These are phyloP conservation scores for Dallia pectoralis DNA, from an alignment of 2,797 vertebrate species.

Conservation along the genomic window DNA sequence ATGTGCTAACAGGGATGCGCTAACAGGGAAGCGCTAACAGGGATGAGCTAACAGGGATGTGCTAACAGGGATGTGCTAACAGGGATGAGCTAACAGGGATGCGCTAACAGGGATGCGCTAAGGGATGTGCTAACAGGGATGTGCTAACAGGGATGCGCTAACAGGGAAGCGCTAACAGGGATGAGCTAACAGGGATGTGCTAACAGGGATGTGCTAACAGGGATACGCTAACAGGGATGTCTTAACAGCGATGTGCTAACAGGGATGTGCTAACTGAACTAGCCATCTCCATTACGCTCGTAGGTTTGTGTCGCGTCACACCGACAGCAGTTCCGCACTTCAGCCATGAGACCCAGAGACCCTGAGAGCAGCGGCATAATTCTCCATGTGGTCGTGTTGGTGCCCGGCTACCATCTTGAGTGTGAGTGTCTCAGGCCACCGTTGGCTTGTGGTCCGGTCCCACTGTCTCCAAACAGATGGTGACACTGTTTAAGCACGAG, in stretches of 20 bases:
- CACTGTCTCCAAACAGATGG: slow-evolving; percentile 69
- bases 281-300: slow-evolving; percentile 41
- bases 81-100: slow-evolving; percentile 18
- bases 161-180: no score
- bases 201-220: slow-evolving; percentile 4
- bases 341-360: slow-evolving; percentile 36
- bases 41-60: no score
- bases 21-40: no score
- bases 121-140: no score
- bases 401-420: slow-evolving; percentile 53
- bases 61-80: slow-evolving; percentile 3
- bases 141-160: slow-evolving; percentile 3
- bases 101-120: no score
- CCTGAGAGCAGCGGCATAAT: slow-evolving; percentile 17
- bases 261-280: slow-evolving; percentile 16
- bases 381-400: slow-evolving; percentile 46
- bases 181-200: slow-evolving; percentile 19
- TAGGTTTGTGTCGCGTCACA: slow-evolving; percentile 57
- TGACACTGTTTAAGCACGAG: slow-evolving; percentile 64
- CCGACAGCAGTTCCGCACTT: slow-evolving; percentile 55
- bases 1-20: slow-evolving; percentile 12
- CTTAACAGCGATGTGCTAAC: slow-evolving; percentile 12
- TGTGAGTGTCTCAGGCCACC: slow-evolving; percentile 49
- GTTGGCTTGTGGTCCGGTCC: slow-evolving; percentile 61
- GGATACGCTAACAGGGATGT: slow-evolving; percentile 11